Evolutionary conservation across 2,888 invertebrate genomes (phyloP), one percentile per base, ranked within the genome.

Genomic region (Adelognathus sp.): DNA sequence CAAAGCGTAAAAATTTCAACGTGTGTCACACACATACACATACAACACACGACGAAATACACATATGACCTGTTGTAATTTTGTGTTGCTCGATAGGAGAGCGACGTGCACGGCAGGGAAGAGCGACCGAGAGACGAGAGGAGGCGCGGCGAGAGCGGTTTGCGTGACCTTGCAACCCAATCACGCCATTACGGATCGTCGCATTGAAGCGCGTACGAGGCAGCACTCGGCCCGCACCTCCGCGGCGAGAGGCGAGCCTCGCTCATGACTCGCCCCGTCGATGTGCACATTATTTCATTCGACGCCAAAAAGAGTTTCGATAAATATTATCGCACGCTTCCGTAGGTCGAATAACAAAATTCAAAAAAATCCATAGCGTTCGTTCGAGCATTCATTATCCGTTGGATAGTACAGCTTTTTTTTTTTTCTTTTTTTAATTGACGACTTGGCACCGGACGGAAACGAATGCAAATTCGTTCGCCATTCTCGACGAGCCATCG

Each of bases 381-480:
- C 14, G 63, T 36, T 9, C 16, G 66, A 41, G 67, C 46, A 27
- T 61, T 21, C 14, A 54, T 71, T 54, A 46, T 44, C 36, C 71
- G 50, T 21, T 50, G 18, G 16, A 27, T 41, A 75, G 39, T 36
- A 44, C 44, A 44, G 41, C 27, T 64, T 46, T 73, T 78, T 78
- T 58, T 64, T 58, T 61, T 54, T 33, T 64, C 50, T 73, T 78
- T 78, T 58, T 64, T 58, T 61, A 54, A 77, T 77, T 73, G 73
- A 63, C 56, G 69, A 78, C 56, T 69, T 50, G 67, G 50, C 58
- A 69, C 73, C 77, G 63, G 81, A 54, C 81, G 82, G 83, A 83
- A 85, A 82, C 79, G 79, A 85, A 85, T 85, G 85, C 80, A 83
- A 85, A 85, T 85, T 83, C 70, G 79, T 81, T 79, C 74, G 76